Evolutionary conservation across 2,113 vertebrate species (phyloP).

Genomic region (Rhipidura dahli): DNA sequence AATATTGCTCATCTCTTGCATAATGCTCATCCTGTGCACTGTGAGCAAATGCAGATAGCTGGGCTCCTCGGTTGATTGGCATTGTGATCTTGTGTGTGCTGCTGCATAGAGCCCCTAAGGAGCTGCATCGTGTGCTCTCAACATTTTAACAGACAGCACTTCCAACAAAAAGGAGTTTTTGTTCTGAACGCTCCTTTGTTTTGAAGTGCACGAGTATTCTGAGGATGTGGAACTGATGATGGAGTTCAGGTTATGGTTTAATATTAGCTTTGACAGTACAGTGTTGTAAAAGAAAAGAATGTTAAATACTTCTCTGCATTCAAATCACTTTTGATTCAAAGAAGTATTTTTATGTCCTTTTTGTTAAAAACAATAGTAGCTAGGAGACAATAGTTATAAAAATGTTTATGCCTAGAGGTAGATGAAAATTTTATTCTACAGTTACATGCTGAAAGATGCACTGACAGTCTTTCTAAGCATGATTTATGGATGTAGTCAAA

Average conservation of each 20-base stretch:
- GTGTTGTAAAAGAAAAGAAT: neutral
- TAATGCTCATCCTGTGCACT: constrained; percentile 10
- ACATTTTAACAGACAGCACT: constrained; percentile 46
- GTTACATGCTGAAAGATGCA: neutral
- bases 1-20: constrained; percentile 34
- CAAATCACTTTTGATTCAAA: neutral
- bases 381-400: neutral
- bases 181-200: constrained; percentile 62
- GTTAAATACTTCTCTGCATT: neutral
- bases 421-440: constrained; percentile 5
- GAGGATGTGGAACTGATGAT: constrained; percentile 58
- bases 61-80: constrained; percentile 51
- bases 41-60: constrained; percentile 45
- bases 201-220: constrained; percentile 41
- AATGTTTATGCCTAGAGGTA: neutral
- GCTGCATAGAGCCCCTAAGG: constrained; percentile 65
- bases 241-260: constrained; percentile 61
- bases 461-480: neutral
- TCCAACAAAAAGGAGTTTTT: constrained; percentile 62
- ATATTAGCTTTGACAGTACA: neutral
- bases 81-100: constrained; percentile 57
- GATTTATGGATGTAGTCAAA: constrained; percentile 9
- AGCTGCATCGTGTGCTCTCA: constrained; percentile 43
- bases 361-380: neutral
- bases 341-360: neutral